phyloP scores from a whole-genome alignment of 2,888 invertebrate species.

The Matsumyia berberina region DNA sequence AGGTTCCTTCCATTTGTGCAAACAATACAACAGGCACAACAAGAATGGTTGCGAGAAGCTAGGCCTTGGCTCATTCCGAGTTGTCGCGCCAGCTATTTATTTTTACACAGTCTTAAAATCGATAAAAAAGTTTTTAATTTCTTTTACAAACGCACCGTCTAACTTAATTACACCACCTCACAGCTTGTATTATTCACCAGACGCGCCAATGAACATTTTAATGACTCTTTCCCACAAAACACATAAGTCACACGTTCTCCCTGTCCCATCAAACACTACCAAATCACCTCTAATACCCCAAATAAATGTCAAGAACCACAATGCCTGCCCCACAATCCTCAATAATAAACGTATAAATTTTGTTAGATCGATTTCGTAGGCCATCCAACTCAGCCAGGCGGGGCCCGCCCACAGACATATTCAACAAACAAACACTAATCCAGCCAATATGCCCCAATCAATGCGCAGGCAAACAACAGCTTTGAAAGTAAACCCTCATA shows the following conservation, averaged over 20 bases:
- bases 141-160: background rate
- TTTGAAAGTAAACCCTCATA: conserved; percentile 39
- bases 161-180: no score
- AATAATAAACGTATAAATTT: conserved; percentile 37
- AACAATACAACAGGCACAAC: no score
- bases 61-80: no score
- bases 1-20: no score
- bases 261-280: conserved; percentile 36
- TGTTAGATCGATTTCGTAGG: conserved; percentile 69
- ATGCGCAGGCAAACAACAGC: conserved; percentile 45
- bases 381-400: background rate
- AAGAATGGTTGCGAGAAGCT: no score
- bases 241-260: conserved; percentile 3
- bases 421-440: conserved; percentile 42
- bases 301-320: conserved; percentile 31
- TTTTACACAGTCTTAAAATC: no score
- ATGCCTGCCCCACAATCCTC: conserved; percentile 6
- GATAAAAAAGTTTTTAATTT: no score
- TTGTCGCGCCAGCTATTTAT: no score
- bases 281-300: conserved; percentile 28
- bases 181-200: background rate
- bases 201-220: conserved; percentile 14
- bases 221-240: conserved; percentile 1
- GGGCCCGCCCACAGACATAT: conserved; percentile 26
- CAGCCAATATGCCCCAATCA: conserved; percentile 54